Evolutionary conservation across 2,888 invertebrate species (phyloP), one percentile per base, ranked within the genome.

Genomic region (Sisyra terminalis): DNA sequence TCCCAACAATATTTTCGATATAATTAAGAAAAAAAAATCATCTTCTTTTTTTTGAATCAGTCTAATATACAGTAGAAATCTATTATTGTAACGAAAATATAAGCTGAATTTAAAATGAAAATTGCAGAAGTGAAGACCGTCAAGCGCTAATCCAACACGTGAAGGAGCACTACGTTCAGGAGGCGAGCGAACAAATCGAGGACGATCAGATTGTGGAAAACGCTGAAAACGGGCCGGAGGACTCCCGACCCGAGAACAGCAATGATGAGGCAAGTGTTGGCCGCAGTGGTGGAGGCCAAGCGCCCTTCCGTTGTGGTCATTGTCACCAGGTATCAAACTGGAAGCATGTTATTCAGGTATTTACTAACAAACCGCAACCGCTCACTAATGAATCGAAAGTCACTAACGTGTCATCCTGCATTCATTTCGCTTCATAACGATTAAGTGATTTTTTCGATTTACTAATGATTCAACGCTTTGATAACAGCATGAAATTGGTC

Each of bases 281-380:
- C 54, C 55, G 56, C 54, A 60, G 55, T 61, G 61, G 56, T 62
- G 66, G 50, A 16, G 64, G 64, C 58, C 66, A 66, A 57, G 69
- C 70, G 59, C 72, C 72, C 55, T 67, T 65, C 47, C 75, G 79
- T 57, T 82, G 82, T 66, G 82, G 82, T 52, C 81, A 81, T 66
- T 82, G 82, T 67, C 78, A 79, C 65, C 82, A 82, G 68, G 69
- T 79, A 58, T 82, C 82, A 52, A 82, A 82, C 67, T 82, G 82
- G 82, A 82, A 82, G 73, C 82, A 82, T 70, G 82, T 82, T 58
- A 82, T 82, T 66, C 82, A 82, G 79, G 82, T 82, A 72, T 61
- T 59, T 66, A 65, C 64, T 65, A 65, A 65, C 64, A 45, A 24
- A 24, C 43, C 42, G 40, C 38, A 10, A 15, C 14, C 14, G 8